phyloP scores from a whole-genome alignment of 37 sponge, comb jelly and placozoan species.

The Lycopodina hypogea region DNA sequence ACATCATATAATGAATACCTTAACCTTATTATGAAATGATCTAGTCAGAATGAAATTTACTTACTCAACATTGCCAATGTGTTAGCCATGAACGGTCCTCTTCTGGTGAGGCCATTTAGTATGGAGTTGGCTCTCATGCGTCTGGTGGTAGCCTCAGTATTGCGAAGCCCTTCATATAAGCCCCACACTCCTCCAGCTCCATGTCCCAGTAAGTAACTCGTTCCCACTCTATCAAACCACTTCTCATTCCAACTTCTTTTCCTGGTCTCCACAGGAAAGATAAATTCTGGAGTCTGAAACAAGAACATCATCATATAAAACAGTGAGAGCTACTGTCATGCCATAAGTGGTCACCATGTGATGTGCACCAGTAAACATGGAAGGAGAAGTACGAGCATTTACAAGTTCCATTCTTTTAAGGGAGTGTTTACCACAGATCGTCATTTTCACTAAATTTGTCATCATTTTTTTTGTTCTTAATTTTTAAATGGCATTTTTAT shows the following conservation, averaged over 20 bases:
- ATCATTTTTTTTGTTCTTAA: too few species aligned
- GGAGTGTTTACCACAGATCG: too few species aligned
- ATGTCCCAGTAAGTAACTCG: constrained; percentile 57
- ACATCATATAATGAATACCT: too few species aligned
- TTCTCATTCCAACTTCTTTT: constrained; percentile 55
- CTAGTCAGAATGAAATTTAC: background rate
- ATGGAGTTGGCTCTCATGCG: constrained; percentile 50
- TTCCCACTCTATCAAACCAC: constrained; percentile 66
- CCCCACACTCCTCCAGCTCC: constrained; percentile 69
- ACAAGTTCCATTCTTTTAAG: too few species aligned
- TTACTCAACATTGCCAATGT: constrained; percentile 66
- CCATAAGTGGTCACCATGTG: background rate
- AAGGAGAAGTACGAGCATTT: too few species aligned
- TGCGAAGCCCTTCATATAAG: constrained; percentile 50
- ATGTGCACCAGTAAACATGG: too few species aligned
- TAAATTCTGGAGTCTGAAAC: constrained; percentile 66
- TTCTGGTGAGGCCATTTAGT: constrained; percentile 61
- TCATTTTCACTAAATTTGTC: too few species aligned
- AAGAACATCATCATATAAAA: background rate
- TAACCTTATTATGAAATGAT: too few species aligned
- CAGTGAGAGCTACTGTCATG: background rate
- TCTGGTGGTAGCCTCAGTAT: constrained; percentile 19
- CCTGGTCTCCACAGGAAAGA: constrained; percentile 70
- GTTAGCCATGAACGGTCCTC: constrained; percentile 79
- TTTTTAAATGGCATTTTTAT: too few species aligned